Base-by-base conservation (phyloP, 2,888 invertebrate genomes). In the Cephus sareptanus region DNA sequence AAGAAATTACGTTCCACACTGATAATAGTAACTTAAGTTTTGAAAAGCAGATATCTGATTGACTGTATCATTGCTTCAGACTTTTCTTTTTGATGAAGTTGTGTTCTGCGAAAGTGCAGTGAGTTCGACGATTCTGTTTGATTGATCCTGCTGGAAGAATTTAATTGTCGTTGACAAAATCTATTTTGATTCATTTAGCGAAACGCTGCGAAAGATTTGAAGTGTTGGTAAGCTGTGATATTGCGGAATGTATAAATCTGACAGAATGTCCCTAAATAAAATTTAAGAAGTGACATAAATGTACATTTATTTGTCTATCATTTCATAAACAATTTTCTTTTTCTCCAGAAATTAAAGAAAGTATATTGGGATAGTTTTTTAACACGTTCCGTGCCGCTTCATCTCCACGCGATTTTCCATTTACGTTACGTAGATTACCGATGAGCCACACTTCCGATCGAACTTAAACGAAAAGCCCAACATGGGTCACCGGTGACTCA, bases 141-240 rank as follows among this genome's bases (percentile, higher is more conserved):
- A 15, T 40, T 15, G 40, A 56, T 56, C 2, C 6, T 23, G 2
- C 2, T 9, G 56, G 23, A 56, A 56, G 56, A 56, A 56, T 23
- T 9, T 23, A 23, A 56, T 56, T 23, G 2, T 23, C 56, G 56
- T 23, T 56, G 56, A 56, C 56, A 56, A 56, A 23, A 56, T 56
- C 23, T 56, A 56, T 23, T 23, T 56, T 56, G 56, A 56, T 56
- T 56, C 9, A 23, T 56, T 23, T 23, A 56, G 9, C 56, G 9
- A 56, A 23, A 56, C 23, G 56, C 23, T 56, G 9, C 56, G 56
- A 56, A 23, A 56, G 6, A 23, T 23, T 56, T 23, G 56, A 79
- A 78, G 86, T 87, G 88, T 86, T 84, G 81, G 87, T 89, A 90
- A 90, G 87, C 89, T 89, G 89, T 89, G 89, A 90, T 89, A 89